phyloP scores from a whole-genome alignment of 2,888 invertebrate species.

The Ecdyonurus torrentis region DNA sequence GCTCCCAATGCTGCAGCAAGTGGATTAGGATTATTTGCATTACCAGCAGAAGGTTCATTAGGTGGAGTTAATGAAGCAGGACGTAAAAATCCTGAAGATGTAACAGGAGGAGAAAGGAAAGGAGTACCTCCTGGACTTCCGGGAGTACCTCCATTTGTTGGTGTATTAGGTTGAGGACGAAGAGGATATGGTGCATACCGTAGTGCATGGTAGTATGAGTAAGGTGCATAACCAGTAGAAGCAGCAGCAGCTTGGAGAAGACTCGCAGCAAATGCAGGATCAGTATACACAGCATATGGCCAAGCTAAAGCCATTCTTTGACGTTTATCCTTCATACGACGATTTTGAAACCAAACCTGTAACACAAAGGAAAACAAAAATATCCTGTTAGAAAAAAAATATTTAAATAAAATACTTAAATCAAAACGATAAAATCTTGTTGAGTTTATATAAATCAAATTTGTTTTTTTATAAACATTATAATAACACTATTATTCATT shows the following conservation, averaged over 20 bases:
- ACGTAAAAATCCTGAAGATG: conserved; percentile 14
- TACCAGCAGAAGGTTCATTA: conserved; percentile 24
- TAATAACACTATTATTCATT: too few relatives aligned
- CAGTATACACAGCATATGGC: conserved; percentile 90
- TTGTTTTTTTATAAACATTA: too few relatives aligned
- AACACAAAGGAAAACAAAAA: conserved; percentile 13
- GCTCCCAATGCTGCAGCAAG: conserved; percentile 13
- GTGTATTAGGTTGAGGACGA: conserved; percentile 12
- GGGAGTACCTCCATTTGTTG: conserved; percentile 18
- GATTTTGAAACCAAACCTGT: conserved; percentile 96
- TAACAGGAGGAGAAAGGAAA: conserved; percentile 24
- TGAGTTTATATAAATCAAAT: not conserved
- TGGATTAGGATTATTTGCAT: conserved; percentile 26
- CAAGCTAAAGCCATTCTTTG: conserved; percentile 87
- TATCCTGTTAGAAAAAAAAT: too few relatives aligned
- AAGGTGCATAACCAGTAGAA: conserved; percentile 32
- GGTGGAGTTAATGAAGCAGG: conserved; percentile 18
- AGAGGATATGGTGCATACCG: conserved; percentile 13
- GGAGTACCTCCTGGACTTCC: conserved; percentile 26
- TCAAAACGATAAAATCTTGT: not conserved
- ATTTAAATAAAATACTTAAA: not conserved
- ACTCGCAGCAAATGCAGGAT: conserved; percentile 85
- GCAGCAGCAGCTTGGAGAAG: conserved; percentile 73
- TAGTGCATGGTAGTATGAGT: conserved; percentile 9
- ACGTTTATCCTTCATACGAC: conserved; percentile 94